phyloP scores from a whole-genome alignment of 1,140 invertebrate genomes.

The Drosophila kepulauana region DNA sequence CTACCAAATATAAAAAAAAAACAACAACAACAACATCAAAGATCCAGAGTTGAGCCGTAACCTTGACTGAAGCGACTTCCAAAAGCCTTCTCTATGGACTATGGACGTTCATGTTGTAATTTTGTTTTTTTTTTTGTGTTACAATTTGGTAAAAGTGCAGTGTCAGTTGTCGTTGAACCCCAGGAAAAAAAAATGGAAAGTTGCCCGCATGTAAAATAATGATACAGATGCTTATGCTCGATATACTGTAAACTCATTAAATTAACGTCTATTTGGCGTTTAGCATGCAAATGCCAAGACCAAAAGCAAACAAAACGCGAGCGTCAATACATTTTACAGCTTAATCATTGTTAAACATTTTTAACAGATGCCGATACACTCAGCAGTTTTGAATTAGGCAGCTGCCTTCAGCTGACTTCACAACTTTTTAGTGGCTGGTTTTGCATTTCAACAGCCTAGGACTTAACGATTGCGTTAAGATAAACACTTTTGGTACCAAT shows the following conservation, averaged over 20 bases:
- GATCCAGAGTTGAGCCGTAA: constrained; percentile 53
- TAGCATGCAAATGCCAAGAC: constrained; percentile 44
- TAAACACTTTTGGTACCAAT: not conserved
- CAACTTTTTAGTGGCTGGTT: not conserved
- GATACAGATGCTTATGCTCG: constrained; percentile 4
- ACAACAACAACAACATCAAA: constrained; percentile 17
- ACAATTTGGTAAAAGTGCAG: constrained; percentile 75
- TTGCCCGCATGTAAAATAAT: constrained; percentile 4
- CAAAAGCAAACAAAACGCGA: constrained; percentile 14
- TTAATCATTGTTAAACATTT: constrained; percentile 18
- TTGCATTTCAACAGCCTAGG: not conserved
- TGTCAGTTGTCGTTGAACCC: constrained; percentile 79
- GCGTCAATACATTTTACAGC: constrained; percentile 14
- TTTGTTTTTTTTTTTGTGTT: constrained; percentile 38
- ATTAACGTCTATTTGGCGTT: constrained; percentile 33
- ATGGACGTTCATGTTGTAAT: constrained; percentile 66
- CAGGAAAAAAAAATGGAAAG: constrained; percentile 67
- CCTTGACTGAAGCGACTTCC: constrained; percentile 65
- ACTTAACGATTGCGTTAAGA: not conserved
- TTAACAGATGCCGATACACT: not conserved
- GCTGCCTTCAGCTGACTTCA: not conserved
- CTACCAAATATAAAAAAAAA: constrained; percentile 16
- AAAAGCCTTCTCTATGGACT: constrained; percentile 20
- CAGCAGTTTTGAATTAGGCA: not conserved
- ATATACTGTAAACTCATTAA: constrained; percentile 36